Evolutionary conservation across 2,113 vertebrate species (phyloP), one percentile per base, ranked within the genome.

Genomic region (Pseudorhombus dupliciocellatus): DNA sequence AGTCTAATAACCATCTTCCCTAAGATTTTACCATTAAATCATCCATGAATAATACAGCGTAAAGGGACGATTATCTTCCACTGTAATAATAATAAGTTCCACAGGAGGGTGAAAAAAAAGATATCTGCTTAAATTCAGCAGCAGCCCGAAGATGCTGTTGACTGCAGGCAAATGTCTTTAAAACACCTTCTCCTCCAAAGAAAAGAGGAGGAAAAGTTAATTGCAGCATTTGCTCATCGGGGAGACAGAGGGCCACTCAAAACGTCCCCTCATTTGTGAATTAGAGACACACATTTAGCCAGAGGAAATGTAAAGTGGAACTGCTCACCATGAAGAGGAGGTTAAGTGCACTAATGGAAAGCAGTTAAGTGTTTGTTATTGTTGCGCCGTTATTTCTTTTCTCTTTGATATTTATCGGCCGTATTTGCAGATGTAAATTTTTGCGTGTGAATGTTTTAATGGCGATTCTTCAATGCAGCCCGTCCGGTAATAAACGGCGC

Each of bases 161-260:
- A 83, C 84, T 82, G 67, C 68, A 62, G 70, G 81, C 94, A 94
- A 95, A 95, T 94, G 94, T 94, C 95, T 95, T 96, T 95, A 95
- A 95, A 97, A 96, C 95, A 95, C 94, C 95, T 95, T 96, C 95
- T 80, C 64, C 28, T 48, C 11, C 21, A 9, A 10, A 52, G 63
- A 85, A 94, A 95, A 95, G 95, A 83, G 84, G 75, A 85, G 84
- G 95, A 83, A 90, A 96, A 94, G 94, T 95, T 96, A 97, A 98
- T 96, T 96, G 95, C 94, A 95, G 95, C 94, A 94, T 95, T 96
- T 96, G 94, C 95, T 96, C 95, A 95, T 4, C 83, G 90, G 90
- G 93, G 89, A 94, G 95, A 96, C 94, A 94, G 95, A 97, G 95
- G 95, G 94, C 94, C 95, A 95, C 95, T 92, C 93, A 94, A 95